Base-by-base conservation (phyloP, 2,888 invertebrate species). In the Apamea anceps region DNA sequence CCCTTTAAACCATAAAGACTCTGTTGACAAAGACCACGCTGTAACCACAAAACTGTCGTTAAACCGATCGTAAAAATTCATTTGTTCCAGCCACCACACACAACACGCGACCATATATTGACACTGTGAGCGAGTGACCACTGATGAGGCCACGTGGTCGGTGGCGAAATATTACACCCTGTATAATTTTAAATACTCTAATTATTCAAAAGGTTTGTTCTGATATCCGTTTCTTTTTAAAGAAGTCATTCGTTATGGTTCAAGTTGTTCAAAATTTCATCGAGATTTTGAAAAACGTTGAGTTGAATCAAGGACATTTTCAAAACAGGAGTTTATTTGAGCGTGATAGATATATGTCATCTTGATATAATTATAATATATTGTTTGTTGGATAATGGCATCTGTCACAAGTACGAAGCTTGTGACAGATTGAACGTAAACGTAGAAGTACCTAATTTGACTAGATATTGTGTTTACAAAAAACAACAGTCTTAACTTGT, bases 71-170 rank as follows among this genome's bases (percentile, higher is more conserved):
- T 88, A 82, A 86, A 84, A 84, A 82, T 82, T 77, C 63, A 78
- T 76, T 84, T 75, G 60, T 75, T 73, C 28, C 80, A n/a, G 72
- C n/a, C n/a, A 57, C n/a, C 72, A 72, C 12, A 18, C 72, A 60
- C 62, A 60, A 66, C 87, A 85, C 88, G 82, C 85, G 25, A 88
- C 74, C 76, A 77, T 74, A 78, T 80, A 86, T 80, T 85, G 85
- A 80, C 84, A 84, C 63, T 67, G 87, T 75, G 45, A 57, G 77
- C 65, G 65, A 63, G 62, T 80, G n/a, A 45, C 72, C 73, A 60
- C 60, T 72, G 74, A 74, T 32, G 74, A 57, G 32, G 45, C 54
- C 74, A 72, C 37, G 76, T 76, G 76, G 32, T 72, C 54, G 51
- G 48, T 37, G 32, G 21, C 63, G 8, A 60, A 66, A 45, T 63